These are phyloP conservation scores for Pandemis heparana DNA, from an alignment of 2,888 invertebrate genomes.

Conservation along the genomic window DNA sequence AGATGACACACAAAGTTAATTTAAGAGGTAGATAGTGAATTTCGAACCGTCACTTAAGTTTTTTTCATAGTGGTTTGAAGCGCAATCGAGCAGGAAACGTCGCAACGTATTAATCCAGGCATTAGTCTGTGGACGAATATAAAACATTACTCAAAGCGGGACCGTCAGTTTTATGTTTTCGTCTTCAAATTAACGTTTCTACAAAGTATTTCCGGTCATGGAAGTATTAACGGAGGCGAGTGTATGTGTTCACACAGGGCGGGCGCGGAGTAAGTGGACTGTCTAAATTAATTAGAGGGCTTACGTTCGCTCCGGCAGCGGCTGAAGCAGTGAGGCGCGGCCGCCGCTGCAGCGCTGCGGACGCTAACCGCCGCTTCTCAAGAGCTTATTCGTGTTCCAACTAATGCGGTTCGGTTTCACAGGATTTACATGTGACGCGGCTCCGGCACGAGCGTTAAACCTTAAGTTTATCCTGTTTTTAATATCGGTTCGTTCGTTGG, in stretches of 20 bases:
- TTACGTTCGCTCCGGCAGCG: constrained; percentile 62
- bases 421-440: constrained; percentile 62
- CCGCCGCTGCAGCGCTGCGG: constrained; percentile 15
- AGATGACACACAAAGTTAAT: constrained; percentile 32
- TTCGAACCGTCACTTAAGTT: constrained; percentile 36
- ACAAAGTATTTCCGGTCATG: constrained; percentile 72
- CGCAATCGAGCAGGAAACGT: constrained; percentile 61
- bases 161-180: constrained; percentile 58
- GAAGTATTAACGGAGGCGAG: constrained; percentile 65
- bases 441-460: constrained; percentile 58
- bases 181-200: constrained; percentile 69
- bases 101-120: constrained; percentile 62
- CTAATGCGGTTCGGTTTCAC: constrained; percentile 74
- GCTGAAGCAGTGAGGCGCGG: constrained; percentile 60
- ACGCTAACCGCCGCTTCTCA: constrained; percentile 67
- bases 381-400: constrained; percentile 81
- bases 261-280: constrained; percentile 72
- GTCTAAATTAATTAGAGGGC: constrained; percentile 81
- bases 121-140: constrained; percentile 57
- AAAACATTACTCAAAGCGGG: constrained; percentile 57
- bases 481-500: constrained; percentile 46
- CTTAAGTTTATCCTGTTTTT: constrained; percentile 6
- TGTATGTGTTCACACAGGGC: constrained; percentile 67
- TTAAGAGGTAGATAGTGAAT: constrained; percentile 33
- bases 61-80: constrained; percentile 41